Evolutionary conservation across 2,888 invertebrate genomes (phyloP).

Genomic region (Scaptodrosophila latifasciaeformis): DNA sequence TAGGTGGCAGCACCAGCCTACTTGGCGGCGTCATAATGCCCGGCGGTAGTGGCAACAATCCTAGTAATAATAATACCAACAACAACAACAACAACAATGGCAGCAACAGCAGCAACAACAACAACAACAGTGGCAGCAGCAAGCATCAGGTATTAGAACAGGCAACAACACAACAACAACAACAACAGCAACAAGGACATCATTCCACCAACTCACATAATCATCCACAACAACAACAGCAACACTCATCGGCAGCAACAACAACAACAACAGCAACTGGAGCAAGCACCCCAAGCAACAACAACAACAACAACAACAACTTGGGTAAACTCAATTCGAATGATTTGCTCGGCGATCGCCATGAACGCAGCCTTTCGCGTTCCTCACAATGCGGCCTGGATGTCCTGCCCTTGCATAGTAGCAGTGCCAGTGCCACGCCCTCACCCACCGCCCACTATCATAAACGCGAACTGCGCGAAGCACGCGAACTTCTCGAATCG

Average conservation of each 20-base stretch:
- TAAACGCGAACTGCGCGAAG: conserved; percentile 37
- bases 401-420: conserved; percentile 22
- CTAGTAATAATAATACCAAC: conserved; percentile 68
- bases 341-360: conserved; percentile 49
- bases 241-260: conserved; percentile 45
- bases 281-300: conserved; percentile 36
- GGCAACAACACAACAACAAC: conserved; percentile 47
- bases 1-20: conserved; percentile 75
- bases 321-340: conserved; percentile 26
- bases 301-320: conserved; percentile 40
- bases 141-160: conserved; percentile 32
- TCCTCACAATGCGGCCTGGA: conserved; percentile 47
- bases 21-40: conserved; percentile 75
- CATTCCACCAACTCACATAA: conserved; percentile 55
- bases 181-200: conserved; percentile 53
- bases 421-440: conserved; percentile 49
- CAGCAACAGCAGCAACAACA: conserved; percentile 42
- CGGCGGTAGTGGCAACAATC: conserved; percentile 73
- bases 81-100: conserved; percentile 68
- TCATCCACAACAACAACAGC: conserved; percentile 51
- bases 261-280: conserved; percentile 46
- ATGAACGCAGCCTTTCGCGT: conserved; percentile 50
- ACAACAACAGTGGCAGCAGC: conserved; percentile 46
- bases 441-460: conserved; percentile 48
- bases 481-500: conserved; percentile 34